These are phyloP conservation scores for Nasonia giraulti DNA, from an alignment of 1,140 invertebrate genomes.

Conservation along the genomic window DNA sequence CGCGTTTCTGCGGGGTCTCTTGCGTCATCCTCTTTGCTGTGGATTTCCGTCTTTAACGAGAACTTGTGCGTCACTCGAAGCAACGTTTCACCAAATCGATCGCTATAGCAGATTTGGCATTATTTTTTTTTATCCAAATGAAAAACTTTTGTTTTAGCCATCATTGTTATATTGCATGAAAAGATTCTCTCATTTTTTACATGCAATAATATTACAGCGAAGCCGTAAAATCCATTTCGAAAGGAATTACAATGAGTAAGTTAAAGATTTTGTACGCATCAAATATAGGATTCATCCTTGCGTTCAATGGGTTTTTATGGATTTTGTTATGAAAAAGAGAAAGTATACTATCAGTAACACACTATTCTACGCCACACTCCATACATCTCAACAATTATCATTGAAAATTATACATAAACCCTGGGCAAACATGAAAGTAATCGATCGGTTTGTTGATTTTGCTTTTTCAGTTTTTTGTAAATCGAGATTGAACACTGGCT, in stretches of 20 bases:
- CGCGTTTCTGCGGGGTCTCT: not conserved
- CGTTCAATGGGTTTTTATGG: not conserved
- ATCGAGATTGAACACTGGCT: not conserved
- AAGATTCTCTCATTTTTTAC: not conserved
- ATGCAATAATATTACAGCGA: not conserved
- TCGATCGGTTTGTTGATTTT: not conserved
- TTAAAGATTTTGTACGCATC: not conserved
- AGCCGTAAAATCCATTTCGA: not conserved
- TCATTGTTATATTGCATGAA: not conserved
- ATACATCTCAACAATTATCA: slow-evolving; percentile 11
- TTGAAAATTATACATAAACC: slow-evolving; percentile 58
- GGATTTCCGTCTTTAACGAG: not conserved
- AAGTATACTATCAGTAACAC: slow-evolving; percentile 2
- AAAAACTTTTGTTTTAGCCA: not conserved
- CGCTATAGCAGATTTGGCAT: not conserved
- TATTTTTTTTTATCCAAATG: not conserved
- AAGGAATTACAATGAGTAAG: not conserved
- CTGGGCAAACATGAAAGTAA: slow-evolving; percentile 60
- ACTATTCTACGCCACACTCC: not conserved
- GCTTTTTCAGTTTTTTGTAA: not conserved
- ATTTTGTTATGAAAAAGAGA: not conserved
- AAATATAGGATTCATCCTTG: not conserved
- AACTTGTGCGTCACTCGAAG: not conserved
- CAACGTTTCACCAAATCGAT: not conserved
- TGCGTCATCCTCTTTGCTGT: not conserved